These are phyloP conservation scores for Allygus modestus DNA, from an alignment of 2,888 invertebrate species.

Conservation along the genomic window DNA sequence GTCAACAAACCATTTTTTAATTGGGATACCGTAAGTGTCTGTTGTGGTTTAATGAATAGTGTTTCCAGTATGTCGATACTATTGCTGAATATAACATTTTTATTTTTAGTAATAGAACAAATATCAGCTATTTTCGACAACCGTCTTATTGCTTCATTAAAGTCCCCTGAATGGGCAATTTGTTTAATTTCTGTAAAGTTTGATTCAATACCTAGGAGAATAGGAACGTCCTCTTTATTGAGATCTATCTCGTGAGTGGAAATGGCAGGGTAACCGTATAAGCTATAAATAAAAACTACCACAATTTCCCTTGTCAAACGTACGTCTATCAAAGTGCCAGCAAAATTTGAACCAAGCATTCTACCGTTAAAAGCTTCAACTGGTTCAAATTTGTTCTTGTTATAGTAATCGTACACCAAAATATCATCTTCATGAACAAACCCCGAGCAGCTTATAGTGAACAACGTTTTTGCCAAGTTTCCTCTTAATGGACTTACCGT, in stretches of 20 bases:
- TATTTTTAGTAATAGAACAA: not conserved
- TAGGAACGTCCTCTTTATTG: not conserved
- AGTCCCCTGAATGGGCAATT: not conserved
- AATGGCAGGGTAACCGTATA: not conserved
- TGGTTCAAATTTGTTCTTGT: conserved; percentile 1
- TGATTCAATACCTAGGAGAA: not conserved
- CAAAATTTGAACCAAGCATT: not conserved
- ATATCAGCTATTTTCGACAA: not conserved
- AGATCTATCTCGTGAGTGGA: not conserved
- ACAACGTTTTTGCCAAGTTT: not conserved
- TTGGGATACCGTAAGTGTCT: too few relatives aligned
- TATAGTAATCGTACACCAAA: not conserved
- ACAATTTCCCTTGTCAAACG: not conserved
- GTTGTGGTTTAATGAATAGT: too few relatives aligned
- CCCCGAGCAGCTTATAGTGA: not conserved
- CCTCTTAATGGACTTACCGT: not conserved
- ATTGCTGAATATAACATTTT: too few relatives aligned
- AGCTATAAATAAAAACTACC: not conserved
- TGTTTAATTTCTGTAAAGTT: not conserved
- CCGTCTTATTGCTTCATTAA: not conserved
- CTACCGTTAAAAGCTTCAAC: not conserved
- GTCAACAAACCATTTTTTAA: too few relatives aligned
- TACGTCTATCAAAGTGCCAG: not conserved
- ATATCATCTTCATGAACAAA: not conserved
- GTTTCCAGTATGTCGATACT: too few relatives aligned